These are phyloP conservation scores for Octopus sinensis DNA, from an alignment of 1,140 invertebrate genomes.

Conservation along the genomic window DNA sequence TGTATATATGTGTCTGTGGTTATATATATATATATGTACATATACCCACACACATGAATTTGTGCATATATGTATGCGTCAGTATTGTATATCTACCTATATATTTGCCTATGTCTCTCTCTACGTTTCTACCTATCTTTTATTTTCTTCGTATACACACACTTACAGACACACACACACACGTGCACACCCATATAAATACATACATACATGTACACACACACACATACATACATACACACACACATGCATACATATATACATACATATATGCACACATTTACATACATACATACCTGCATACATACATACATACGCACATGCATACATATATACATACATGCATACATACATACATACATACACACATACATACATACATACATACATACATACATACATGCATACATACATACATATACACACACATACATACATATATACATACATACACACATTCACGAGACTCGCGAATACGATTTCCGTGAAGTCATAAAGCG, in stretches of 20 bases:
- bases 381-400: neutral
- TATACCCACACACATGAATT: neutral
- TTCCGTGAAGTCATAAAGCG: too few species aligned
- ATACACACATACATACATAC: neutral
- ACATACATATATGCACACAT: neutral
- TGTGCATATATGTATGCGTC: too few species aligned
- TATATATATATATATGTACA: neutral
- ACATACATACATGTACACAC: neutral
- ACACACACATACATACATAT: neutral
- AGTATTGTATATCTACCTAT: too few species aligned
- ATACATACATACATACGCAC: neutral
- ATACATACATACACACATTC: neutral
- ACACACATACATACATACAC: neutral
- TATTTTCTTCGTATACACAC: too few species aligned
- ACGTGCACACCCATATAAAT: neutral
- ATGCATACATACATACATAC: neutral
- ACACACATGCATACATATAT: neutral
- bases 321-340: neutral
- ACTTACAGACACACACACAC: neutral
- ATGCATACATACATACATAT: neutral
- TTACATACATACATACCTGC: neutral
- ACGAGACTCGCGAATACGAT: neutral
- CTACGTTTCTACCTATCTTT: too few species aligned
- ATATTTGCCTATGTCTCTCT: too few species aligned
- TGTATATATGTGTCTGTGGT: neutral